phyloP scores from a whole-genome alignment of 2,888 invertebrate genomes.

The Dorcus hopei region DNA sequence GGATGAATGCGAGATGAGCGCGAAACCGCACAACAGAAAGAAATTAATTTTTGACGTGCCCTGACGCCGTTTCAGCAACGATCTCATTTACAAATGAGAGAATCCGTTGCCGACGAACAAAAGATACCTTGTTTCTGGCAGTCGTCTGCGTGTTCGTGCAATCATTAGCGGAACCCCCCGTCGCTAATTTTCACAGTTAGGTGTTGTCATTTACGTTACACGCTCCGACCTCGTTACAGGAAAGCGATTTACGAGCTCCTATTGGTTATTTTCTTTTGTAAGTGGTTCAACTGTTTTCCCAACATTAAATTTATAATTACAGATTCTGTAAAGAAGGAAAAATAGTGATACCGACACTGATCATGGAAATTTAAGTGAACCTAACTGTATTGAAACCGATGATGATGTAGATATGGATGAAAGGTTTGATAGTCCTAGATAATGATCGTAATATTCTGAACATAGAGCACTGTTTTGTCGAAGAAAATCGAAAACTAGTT shows the following conservation, averaged over 20 bases:
- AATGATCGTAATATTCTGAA: too few relatives aligned
- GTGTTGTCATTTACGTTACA: not conserved
- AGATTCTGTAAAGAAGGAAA: too few relatives aligned
- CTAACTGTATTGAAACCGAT: too few relatives aligned
- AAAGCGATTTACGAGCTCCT: not conserved
- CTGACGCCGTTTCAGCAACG: slow-evolving; percentile 9
- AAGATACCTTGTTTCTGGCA: slow-evolving; percentile 11
- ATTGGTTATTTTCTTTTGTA: not conserved
- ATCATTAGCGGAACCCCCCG: slow-evolving; percentile 1
- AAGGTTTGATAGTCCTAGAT: too few relatives aligned
- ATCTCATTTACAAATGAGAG: slow-evolving; percentile 15
- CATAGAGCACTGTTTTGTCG: too few relatives aligned
- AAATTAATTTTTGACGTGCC: slow-evolving; percentile 15
- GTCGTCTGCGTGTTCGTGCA: slow-evolving; percentile 1
- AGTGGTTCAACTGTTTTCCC: too few relatives aligned
- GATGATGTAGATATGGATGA: too few relatives aligned
- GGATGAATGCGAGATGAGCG: too few relatives aligned
- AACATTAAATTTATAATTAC: too few relatives aligned
- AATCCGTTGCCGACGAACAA: slow-evolving; percentile 14
- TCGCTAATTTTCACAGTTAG: not conserved
- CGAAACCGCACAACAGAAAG: slow-evolving; percentile 2
- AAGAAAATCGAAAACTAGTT: too few relatives aligned
- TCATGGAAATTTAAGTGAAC: too few relatives aligned
- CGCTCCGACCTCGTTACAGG: not conserved
- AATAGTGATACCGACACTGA: too few relatives aligned